Base-by-base conservation (phyloP, 1,140 invertebrate species). In the Bemisia tabaci region DNA sequence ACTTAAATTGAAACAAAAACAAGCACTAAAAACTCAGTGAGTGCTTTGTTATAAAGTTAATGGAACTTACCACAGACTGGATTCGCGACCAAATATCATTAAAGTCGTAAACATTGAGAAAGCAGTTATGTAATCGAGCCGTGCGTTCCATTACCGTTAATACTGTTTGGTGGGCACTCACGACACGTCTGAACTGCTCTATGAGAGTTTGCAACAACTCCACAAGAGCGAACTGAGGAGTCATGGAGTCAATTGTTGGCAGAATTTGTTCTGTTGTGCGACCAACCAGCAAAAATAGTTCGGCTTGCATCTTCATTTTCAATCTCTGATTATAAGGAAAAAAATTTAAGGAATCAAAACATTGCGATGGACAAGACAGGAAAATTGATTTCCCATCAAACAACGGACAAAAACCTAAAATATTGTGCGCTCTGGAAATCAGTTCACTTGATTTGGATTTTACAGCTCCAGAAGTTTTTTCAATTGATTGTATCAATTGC, bases 71-170 rank as follows among this genome's bases (percentile, higher is more conserved):
- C 70, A 94, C 89, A 73, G 85, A 84, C 77, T 96, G 93, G 24
- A 94, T 87, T 73, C 90, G 89, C 33, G 84, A 86, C 92, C 93
- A 95, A 70, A 94, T 90, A 77, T 94, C 88, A 21, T 85, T 83
- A 72, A 91, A 85, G 70, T 87, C 86, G 77, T 94, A 94, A 2
- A 86, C 74, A 59, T 81, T 79, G 1, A 82, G 74, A 68, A 82
- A 79, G 23, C 79, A 70, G 39, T 81, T 77, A 72, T 85, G 80
- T 64, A 81, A 81, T 73, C 81, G 79, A 27, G 77, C 77, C 48
- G 83, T 79, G 68, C 82, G 74, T 58, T 83, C 79, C 67, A 89
- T 83, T 71, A 83, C 81, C 22, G 79, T 80, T 2, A 92, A 74
- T 21, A 74, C 66, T 78, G 27, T 81, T 74, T 59, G 82, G 75